A percentile compares a stretch with the other conserved stretches of the same genome.
phyloP scores from a whole-genome alignment of 2,797 vertebrate species.

The Lutjanus campechanus region DNA sequence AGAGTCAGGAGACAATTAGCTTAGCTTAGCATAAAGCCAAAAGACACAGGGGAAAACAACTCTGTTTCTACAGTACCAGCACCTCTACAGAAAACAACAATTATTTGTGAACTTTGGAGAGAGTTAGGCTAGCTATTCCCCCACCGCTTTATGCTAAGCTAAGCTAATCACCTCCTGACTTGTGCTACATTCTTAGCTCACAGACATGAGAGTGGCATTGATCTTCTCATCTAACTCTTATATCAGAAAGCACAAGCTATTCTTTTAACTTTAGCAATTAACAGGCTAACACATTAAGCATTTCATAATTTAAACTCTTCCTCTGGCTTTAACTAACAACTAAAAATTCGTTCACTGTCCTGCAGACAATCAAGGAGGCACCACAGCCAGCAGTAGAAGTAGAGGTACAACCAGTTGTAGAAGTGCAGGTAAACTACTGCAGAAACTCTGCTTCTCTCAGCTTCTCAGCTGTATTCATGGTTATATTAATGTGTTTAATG shows the following conservation, averaged over 20 bases:
- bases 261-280: constrained; percentile 2
- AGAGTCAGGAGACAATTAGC: neutral
- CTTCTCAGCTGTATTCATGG: neutral
- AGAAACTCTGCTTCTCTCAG: neutral
- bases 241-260: neutral
- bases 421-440: constrained; percentile 58
- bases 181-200: neutral
- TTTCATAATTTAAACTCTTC: neutral
- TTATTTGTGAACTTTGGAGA: neutral
- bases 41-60: too few species aligned
- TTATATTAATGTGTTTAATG: neutral
- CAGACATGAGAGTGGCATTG: neutral
- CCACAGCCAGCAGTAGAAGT: constrained; percentile 43
- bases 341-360: constrained; percentile 48
- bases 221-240: neutral
- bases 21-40: neutral
- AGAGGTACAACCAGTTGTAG: constrained; percentile 52
- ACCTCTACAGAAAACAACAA: neutral
- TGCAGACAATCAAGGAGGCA: constrained; percentile 59
- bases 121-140: neutral
- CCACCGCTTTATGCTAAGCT: constrained; percentile 15
- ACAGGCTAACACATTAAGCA: constrained; percentile 30
- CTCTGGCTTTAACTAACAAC: constrained; percentile 40
- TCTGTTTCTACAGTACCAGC: too few species aligned
- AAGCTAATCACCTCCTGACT: neutral